Conservation (phyloP, 1,140 invertebrate species). For the Diabrotica virgifera region DNA sequence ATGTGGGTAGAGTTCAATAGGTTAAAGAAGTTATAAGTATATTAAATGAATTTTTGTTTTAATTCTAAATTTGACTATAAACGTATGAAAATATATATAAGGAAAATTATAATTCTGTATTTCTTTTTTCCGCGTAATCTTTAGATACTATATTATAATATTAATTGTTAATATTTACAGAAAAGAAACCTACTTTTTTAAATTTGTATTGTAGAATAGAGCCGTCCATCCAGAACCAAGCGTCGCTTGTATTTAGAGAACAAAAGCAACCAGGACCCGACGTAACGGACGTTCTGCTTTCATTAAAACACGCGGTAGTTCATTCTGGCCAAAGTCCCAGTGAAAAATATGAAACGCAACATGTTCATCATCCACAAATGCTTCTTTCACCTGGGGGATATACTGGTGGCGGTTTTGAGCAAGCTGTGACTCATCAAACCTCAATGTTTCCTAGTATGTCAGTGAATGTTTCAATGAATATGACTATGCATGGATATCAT, state of each 20-base stretch:
- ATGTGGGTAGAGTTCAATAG: too few species aligned
- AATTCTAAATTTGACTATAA: too few species aligned
- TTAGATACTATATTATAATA: not conserved
- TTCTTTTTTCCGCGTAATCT: not conserved
- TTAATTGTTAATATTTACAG: too few species aligned
- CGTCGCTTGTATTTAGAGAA: slow-evolving; percentile 32
- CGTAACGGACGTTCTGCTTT: slow-evolving; percentile 80
- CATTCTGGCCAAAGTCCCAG: slow-evolving; percentile 59
- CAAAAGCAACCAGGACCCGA: slow-evolving; percentile 49
- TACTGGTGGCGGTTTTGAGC: slow-evolving; percentile 36
- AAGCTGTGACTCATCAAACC: slow-evolving; percentile 47
- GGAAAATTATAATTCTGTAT: not conserved
- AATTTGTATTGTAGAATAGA: slow-evolving; percentile 38
- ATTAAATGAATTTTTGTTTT: too few species aligned
- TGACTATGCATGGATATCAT: slow-evolving; percentile 89
- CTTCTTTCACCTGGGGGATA: slow-evolving; percentile 42
- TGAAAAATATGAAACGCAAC: slow-evolving; percentile 38
- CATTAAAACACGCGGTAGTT: slow-evolving; percentile 82
- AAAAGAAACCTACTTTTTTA: not conserved
- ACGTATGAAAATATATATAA: too few species aligned
- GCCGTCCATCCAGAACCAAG: slow-evolving; percentile 30
- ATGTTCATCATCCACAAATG: slow-evolving; percentile 41
- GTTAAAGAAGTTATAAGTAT: too few species aligned
- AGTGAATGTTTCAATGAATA: slow-evolving; percentile 96
- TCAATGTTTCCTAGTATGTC: slow-evolving; percentile 85